These are phyloP conservation scores for Alces alces DNA, from an alignment of 2,113 vertebrate species.

Conservation along the genomic window DNA sequence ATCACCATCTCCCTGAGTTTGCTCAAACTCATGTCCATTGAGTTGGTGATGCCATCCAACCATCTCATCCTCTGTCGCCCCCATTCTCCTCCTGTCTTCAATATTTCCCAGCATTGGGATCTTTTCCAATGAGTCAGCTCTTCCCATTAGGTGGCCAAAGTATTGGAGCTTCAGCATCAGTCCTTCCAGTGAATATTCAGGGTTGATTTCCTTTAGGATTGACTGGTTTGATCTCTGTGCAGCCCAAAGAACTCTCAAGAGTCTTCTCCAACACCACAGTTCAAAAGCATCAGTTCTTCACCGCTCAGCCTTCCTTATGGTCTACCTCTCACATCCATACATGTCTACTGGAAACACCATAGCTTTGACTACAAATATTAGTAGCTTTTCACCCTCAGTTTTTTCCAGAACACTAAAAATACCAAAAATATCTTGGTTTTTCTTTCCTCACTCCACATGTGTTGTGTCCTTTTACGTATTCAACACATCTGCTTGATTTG, in stretches of 20 bases:
- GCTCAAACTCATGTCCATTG: neutral
- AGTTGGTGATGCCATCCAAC: neutral
- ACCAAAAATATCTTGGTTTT: neutral
- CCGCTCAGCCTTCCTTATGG: neutral
- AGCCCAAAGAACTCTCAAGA: neutral
- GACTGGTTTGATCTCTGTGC: neutral
- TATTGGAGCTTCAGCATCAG: neutral
- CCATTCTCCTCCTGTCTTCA: neutral
- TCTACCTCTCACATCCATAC: neutral
- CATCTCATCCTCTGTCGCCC: neutral
- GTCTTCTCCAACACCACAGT: neutral
- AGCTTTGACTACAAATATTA: neutral
- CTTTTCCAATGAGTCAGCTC: neutral
- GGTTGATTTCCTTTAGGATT: neutral
- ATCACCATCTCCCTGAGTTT: neutral
- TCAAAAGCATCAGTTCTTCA: neutral
- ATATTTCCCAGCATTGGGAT: neutral
- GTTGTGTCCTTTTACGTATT: neutral
- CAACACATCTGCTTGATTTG: neutral
- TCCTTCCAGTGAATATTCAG: neutral
- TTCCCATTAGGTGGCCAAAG: neutral
- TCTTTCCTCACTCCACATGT: neutral
- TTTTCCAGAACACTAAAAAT: neutral
- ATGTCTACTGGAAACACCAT: neutral
- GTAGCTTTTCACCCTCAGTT: neutral